Base-by-base conservation (phyloP, 2,113 vertebrate genomes). In the Pachyramphus minor region DNA sequence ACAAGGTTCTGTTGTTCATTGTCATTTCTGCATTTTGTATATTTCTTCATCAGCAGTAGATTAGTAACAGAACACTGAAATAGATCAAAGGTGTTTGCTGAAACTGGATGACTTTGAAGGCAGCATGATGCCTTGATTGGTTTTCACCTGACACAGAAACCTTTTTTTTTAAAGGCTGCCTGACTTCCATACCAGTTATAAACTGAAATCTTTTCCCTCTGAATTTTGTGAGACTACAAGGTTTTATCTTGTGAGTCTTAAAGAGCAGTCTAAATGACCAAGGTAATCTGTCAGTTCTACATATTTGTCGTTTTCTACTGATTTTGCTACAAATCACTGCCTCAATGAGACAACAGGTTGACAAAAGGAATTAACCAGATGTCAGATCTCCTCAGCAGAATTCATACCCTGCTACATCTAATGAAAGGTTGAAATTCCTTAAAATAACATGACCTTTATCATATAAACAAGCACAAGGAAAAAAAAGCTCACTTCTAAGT, bases 21-120 rank as follows among this genome's bases (percentile, higher is more conserved):
- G 96, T 93, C 37, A 49, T 63, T 95, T 87, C 81, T 87, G 39
- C 41, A 19, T 95, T 96, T 91, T 83, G 18, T 42, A 8, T 92
- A 59, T 96, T 93, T 96, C 86, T 97, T 97, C 41, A n/a, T 74
- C 59, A 87, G 66, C 81, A 37, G 35, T 39, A 86, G 89, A 87
- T 96, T 97, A 96, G 95, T 97, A 97, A 98, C 44, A 96, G 79
- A 92, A 97, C 68, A 95, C 91, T 96, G 91, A 78, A 82, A 64
- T 24, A 81, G 95, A 97, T 97, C 95, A 97, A 96, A 98, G 91
- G 81, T 92, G 86, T 84, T 96, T 84, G 85, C 49, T 97, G 95
- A 97, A 95, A 96, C 47, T 80, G 78, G 85, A 74, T 95, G 63
- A 93, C 84, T 92, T 95, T 95, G 89, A 91, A 90, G 68, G 53